phyloP scores from a whole-genome alignment of 2,113 vertebrate species.

The Ailurus styani region DNA sequence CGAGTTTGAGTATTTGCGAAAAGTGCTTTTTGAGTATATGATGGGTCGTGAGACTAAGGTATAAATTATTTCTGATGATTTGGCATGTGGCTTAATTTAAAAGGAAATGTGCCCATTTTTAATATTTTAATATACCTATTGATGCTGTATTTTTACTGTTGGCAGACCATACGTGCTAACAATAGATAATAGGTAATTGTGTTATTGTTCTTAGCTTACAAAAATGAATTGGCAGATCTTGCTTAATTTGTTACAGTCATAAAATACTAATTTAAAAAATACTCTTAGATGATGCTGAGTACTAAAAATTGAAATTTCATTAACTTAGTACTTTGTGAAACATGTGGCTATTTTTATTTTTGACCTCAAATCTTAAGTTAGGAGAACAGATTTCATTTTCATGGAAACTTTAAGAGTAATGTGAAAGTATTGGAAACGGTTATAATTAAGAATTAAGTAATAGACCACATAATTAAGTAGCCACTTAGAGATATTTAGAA shows the following conservation, averaged over 20 bases:
- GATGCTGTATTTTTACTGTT: not conserved
- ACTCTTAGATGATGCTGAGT: constrained; percentile 23
- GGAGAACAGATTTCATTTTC: not conserved
- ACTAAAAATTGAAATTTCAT: not conserved
- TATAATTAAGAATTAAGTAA: not conserved
- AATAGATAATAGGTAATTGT: not conserved
- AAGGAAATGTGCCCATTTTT: not conserved
- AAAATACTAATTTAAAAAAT: constrained; percentile 27
- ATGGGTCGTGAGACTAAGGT: constrained; percentile 99
- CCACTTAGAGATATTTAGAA: not conserved
- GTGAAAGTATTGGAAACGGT: not conserved
- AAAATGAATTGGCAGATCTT: constrained; percentile 22
- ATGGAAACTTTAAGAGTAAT: not conserved
- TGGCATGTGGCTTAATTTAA: not conserved
- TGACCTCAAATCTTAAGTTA: constrained; percentile 13
- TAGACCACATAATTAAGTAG: not conserved
- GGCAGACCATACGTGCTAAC: not conserved
- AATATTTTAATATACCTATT: not conserved
- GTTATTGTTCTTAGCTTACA: not conserved
- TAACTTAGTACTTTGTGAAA: constrained; percentile 45
- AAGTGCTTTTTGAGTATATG: constrained; percentile 98
- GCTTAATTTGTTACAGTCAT: constrained; percentile 18
- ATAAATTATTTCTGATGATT: constrained; percentile 55
- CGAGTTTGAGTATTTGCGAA: constrained; percentile 97
- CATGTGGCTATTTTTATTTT: not conserved